Percentiles rank a stretch among this genome's conserved stretches.
phyloP scores from a whole-genome alignment of 1,140 invertebrate species.

The Nephila pilipes region DNA sequence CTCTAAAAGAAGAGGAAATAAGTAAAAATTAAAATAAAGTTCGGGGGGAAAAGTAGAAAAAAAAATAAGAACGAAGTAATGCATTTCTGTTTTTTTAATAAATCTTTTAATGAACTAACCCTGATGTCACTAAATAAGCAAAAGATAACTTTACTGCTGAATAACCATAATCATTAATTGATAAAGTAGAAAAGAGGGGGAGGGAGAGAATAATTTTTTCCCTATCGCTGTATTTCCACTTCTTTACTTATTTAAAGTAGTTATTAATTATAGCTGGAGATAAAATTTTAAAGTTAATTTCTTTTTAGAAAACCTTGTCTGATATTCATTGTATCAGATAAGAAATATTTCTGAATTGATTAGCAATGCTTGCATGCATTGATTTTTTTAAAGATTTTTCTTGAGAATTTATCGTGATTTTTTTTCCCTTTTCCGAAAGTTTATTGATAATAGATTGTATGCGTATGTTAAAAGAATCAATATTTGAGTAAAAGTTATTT shows the following conservation, averaged over 20 bases:
- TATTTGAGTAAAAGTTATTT: too few species aligned
- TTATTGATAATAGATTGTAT: too few species aligned
- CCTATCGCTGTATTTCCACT: background rate
- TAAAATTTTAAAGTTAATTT: background rate
- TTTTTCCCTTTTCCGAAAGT: too few species aligned
- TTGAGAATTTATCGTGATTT: too few species aligned
- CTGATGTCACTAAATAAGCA: slow-evolving; percentile 13
- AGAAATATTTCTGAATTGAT: background rate
- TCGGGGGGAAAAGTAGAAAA: background rate
- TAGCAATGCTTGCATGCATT: background rate
- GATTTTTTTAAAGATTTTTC: too few species aligned
- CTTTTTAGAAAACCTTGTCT: background rate
- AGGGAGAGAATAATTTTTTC: background rate
- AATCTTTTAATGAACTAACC: slow-evolving; percentile 18
- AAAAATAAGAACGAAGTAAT: background rate
- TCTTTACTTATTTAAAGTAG: background rate
- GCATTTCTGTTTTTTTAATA: background rate
- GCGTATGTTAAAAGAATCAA: too few species aligned
- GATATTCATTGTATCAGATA: background rate
- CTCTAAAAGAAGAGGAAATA: background rate
- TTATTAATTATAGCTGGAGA: slow-evolving; percentile 10
- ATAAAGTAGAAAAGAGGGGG: background rate
- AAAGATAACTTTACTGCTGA: background rate
- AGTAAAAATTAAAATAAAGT: background rate
- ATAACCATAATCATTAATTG: slow-evolving; percentile 29